A percentile compares a stretch with the other conserved stretches of the same genome.
Evolutionary conservation across 1,140 invertebrate species (phyloP).

Genomic region (Aricia agestis): DNA sequence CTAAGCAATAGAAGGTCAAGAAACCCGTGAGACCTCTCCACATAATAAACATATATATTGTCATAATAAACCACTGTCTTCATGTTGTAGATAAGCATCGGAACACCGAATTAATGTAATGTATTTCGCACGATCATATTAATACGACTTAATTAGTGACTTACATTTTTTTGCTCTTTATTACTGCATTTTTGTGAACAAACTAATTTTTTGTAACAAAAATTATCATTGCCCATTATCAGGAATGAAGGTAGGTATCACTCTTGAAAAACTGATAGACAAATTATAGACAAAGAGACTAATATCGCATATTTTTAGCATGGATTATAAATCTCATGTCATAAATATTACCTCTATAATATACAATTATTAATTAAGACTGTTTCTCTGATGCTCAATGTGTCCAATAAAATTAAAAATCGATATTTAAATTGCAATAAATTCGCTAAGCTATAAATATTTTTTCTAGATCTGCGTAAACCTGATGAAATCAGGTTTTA

Average conservation of each 20-base stretch:
- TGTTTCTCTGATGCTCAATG: background rate
- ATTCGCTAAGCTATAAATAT: too few relatives aligned
- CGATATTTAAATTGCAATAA: background rate
- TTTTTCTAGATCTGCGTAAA: background rate
- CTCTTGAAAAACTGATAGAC: too few relatives aligned
- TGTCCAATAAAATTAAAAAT: background rate
- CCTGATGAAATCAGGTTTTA: background rate
- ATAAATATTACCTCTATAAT: background rate
- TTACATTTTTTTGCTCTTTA: background rate
- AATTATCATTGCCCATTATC: too few relatives aligned
- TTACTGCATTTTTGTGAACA: background rate
- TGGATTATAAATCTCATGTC: too few relatives aligned
- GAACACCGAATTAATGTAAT: conserved; percentile 11
- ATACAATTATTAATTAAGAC: background rate
- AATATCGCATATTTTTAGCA: too few relatives aligned
- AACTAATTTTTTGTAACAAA: too few relatives aligned
- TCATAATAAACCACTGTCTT: conserved; percentile 12
- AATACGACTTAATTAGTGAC: background rate
- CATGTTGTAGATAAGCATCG: conserved; percentile 2
- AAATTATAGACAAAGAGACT: too few relatives aligned
- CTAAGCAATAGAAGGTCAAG: conserved; percentile 4
- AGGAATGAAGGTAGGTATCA: too few relatives aligned
- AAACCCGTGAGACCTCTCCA: background rate
- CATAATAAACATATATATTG: conserved; percentile 1
- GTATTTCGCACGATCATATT: conserved; percentile 4